These are phyloP conservation scores for Penelope pileata DNA, from an alignment of 2,113 vertebrate species.

Conservation along the genomic window DNA sequence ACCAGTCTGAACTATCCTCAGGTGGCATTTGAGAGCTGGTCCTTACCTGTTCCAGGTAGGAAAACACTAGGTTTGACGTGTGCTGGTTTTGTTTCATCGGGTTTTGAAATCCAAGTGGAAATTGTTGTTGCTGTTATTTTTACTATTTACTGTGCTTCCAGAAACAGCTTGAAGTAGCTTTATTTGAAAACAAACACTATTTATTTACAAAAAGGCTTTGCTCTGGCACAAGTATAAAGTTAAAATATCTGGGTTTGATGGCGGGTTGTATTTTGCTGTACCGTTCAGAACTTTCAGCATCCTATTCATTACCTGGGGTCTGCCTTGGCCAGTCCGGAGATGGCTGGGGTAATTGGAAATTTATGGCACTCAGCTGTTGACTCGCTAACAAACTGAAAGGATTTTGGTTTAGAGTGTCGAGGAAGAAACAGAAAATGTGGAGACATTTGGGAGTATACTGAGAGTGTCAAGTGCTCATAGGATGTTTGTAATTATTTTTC, in stretches of 20 bases:
- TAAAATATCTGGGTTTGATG: conserved; percentile 40
- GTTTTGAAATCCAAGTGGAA: conserved; percentile 43
- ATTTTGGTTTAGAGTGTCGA: conserved; percentile 36
- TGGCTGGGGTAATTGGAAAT: conserved; percentile 17
- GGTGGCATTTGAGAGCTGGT: conserved; percentile 79
- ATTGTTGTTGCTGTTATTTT: neutral
- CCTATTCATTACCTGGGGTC: neutral
- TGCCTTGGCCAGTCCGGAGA: neutral
- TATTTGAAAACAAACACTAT: conserved; percentile 44
- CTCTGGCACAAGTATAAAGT: conserved; percentile 1
- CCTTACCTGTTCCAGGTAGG: conserved; percentile 81
- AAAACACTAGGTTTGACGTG: conserved; percentile 61
- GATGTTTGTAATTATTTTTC: conserved; percentile 13
- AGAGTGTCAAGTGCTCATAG: neutral
- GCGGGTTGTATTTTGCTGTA: conserved; percentile 13
- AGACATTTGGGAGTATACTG: neutral
- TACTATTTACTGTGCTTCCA: neutral
- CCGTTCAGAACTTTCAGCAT: neutral
- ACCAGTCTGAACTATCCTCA: conserved; percentile 77
- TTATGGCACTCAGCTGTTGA: neutral
- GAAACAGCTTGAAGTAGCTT: conserved; percentile 3
- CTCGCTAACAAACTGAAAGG: conserved; percentile 24
- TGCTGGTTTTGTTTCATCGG: conserved; percentile 44
- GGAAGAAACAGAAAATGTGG: conserved; percentile 10
- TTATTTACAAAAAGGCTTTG: conserved; percentile 51